phyloP scores from a whole-genome alignment of 92 coral and sea anemone species.

The Galaxea fascicularis region DNA sequence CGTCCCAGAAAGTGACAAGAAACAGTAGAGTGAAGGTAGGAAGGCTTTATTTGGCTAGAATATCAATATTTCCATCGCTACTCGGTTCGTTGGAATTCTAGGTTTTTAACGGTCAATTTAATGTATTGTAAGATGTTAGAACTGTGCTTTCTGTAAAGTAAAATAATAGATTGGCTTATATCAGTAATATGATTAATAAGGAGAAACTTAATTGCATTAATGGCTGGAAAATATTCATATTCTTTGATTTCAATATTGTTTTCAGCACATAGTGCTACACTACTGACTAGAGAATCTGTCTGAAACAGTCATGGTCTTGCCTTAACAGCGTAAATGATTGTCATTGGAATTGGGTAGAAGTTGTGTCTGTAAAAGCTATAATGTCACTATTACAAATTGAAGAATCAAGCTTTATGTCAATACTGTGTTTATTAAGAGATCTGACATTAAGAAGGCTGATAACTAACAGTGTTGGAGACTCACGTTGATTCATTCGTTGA shows the following conservation, averaged over 20 bases:
- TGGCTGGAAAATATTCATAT: slow-evolving; percentile 43
- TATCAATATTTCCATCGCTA: no score
- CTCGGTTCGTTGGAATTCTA: no score
- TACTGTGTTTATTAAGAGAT: slow-evolving; percentile 74
- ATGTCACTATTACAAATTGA: slow-evolving; percentile 32
- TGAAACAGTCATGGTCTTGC: slow-evolving; percentile 64
- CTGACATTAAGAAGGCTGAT: slow-evolving; percentile 44
- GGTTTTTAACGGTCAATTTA: no score
- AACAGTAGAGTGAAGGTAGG: no score
- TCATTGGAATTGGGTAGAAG: slow-evolving; percentile 44
- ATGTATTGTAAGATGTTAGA: no score
- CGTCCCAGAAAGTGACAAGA: no score
- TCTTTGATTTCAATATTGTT: slow-evolving; percentile 35
- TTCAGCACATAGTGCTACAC: slow-evolving; percentile 65
- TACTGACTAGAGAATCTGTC: no score
- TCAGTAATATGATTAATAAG: slow-evolving; percentile 34
- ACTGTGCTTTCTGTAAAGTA: no score
- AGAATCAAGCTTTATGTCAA: slow-evolving; percentile 59
- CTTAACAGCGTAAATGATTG: slow-evolving; percentile 42
- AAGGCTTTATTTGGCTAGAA: no score
- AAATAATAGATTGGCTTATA: slow-evolving; percentile 14
- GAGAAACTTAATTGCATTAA: slow-evolving; percentile 48
- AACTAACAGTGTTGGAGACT: slow-evolving; percentile 22
- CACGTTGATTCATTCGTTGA: neutral
- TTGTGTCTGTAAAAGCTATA: slow-evolving; percentile 81